Evolutionary conservation across 2,797 vertebrate species (phyloP), one percentile per base, ranked within the genome.

Genomic region (Hipposideros larvatus): DNA sequence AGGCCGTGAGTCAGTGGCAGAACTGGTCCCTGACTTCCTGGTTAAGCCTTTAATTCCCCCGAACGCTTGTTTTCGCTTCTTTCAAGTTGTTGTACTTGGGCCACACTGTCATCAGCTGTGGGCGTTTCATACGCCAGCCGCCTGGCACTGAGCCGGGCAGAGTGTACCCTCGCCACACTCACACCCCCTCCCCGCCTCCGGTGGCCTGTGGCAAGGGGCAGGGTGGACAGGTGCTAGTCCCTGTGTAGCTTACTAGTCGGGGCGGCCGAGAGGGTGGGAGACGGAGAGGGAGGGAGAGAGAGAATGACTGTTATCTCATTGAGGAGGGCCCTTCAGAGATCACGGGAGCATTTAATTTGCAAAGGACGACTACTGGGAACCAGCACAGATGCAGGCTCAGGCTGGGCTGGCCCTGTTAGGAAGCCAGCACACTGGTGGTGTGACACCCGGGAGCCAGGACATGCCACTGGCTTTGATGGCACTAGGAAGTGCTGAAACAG

Each of bases 1-100:
- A 10, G 91, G 90, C 48, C 4, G 4, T 95, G 87, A 94, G 95
- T 96, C 97, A 97, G 95, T 24, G 79, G 95, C 77, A 96, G 91
- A 94, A 95, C 97, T 92, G 90, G 97, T 88, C 96, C 74, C 77
- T n/a, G 37, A 91, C 97, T 97, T 97, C 97, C 96, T 95, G 91
- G 77, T 57, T 48, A 80, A 94, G 96, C 94, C 94, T 97, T 95
- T 97, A 80, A 97, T 96, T 93, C 96, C 94, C 71, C 53, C 11
- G 63, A 90, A 82, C 0, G 83, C 95, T 93, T 97, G 93, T 93
- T 96, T 97, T 95, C 85, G 86, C 96, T 91, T 51, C 97, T 98
- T 96, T 96, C 91, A 96, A 96, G 96, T 96, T 78, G 91, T 53
- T 83, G 89, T 89, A 43, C 95, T 61, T 75, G 5, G 85, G 87